Evolutionary conservation across 2,797 vertebrate species (phyloP).

Genomic region (Sibirionetta formosa): DNA sequence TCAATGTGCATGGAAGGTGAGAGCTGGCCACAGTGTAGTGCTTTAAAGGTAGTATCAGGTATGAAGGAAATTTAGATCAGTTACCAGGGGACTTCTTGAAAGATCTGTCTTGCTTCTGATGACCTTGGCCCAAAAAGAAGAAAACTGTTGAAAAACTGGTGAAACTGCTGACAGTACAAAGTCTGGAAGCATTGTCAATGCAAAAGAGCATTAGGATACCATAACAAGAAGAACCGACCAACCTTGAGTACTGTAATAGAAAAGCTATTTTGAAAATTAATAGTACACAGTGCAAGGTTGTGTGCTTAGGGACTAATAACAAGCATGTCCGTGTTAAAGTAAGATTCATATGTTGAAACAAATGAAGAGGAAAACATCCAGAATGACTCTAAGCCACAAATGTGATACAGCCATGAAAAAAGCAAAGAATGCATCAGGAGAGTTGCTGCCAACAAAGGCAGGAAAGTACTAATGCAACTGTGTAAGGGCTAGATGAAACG

Average conservation of each 20-base stretch:
- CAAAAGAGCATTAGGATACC: slow-evolving; percentile 9
- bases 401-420: slow-evolving; percentile 12
- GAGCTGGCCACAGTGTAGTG: background rate
- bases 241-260: slow-evolving; percentile 16
- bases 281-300: background rate
- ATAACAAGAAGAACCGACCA: background rate
- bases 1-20: background rate
- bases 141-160: background rate
- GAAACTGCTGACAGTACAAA: slow-evolving; percentile 32
- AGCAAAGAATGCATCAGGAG: background rate
- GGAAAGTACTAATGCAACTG: background rate
- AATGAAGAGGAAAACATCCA: background rate
- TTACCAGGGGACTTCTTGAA: slow-evolving; percentile 1
- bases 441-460: background rate
- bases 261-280: slow-evolving; percentile 17
- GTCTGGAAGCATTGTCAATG: background rate
- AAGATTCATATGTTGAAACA: background rate
- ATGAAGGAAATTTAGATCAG: background rate
- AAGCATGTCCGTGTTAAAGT: background rate
- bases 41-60: background rate
- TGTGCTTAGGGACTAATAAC: slow-evolving; percentile 12
- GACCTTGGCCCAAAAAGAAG: background rate
- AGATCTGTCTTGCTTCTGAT: background rate
- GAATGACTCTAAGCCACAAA: background rate
- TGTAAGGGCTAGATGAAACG: background rate